Conservation (phyloP, 2,113 vertebrate species). For the Macrotus californicus region DNA sequence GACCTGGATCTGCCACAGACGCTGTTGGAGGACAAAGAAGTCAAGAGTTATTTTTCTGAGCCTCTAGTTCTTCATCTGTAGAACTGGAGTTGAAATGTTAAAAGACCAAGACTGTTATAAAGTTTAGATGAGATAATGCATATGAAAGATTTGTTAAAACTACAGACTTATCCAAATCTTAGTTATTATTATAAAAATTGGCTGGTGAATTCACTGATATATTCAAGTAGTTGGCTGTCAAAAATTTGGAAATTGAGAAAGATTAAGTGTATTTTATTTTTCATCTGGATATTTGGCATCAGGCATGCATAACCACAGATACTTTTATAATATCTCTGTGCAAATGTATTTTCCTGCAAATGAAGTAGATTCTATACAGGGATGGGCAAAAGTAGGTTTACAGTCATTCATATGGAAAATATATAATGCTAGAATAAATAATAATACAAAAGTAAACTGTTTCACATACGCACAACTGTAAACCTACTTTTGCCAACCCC, state of each 20-base stretch:
- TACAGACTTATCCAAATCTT: not conserved
- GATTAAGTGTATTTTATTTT: conserved; percentile 11
- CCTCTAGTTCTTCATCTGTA: not conserved
- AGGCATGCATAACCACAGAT: not conserved
- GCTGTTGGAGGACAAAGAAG: not conserved
- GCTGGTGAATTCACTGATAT: not conserved
- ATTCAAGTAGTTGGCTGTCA: not conserved
- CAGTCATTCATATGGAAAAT: not conserved
- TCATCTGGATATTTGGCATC: not conserved
- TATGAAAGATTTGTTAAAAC: not conserved
- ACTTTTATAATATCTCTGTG: not conserved
- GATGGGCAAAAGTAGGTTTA: not conserved
- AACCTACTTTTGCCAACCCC: not conserved
- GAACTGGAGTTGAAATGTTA: not conserved
- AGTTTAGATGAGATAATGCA: not conserved
- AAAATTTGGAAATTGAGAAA: not conserved
- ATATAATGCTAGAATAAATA: not conserved
- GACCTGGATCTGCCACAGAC: not conserved
- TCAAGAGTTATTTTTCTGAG: not conserved
- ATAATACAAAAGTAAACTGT: not conserved
- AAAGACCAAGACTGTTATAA: not conserved
- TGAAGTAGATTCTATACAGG: not conserved
- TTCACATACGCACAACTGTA: not conserved
- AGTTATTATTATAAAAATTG: not conserved
- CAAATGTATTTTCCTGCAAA: not conserved